Conservation (phyloP, 1,140 invertebrate genomes). For the Mya arenaria region DNA sequence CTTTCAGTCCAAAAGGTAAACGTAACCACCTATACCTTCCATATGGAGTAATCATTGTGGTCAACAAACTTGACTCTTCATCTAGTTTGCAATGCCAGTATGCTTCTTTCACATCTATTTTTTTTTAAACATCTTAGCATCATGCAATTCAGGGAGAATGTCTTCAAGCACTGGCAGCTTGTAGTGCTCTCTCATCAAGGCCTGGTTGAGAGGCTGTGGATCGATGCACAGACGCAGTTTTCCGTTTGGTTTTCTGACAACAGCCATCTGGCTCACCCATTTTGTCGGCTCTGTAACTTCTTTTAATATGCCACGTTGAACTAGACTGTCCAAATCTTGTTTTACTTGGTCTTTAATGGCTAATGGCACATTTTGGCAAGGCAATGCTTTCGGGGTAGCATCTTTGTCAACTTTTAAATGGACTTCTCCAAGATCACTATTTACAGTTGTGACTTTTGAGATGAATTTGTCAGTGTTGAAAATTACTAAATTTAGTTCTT, state of each 20-base stretch:
- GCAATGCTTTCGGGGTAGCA: neutral
- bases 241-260: conserved; percentile 58
- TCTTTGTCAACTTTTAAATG: neutral
- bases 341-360: conserved; percentile 12
- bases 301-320: conserved; percentile 35
- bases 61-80: conserved; percentile 53
- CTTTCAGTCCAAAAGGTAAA: conserved; percentile 12
- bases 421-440: conserved; percentile 30
- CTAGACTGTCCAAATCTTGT: neutral
- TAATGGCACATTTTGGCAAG: neutral
- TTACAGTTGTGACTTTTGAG: neutral
- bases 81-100: conserved; percentile 61
- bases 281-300: conserved; percentile 61
- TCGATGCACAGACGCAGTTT: neutral
- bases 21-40: neutral
- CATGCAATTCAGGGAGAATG: neutral
- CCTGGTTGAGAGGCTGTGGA: neutral
- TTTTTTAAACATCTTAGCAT: conserved; percentile 4
- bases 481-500: conserved; percentile 1
- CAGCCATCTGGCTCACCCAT: conserved; percentile 64
- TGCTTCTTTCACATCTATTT: conserved; percentile 51
- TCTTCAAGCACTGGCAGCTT: conserved; percentile 24
- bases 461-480: conserved; percentile 27
- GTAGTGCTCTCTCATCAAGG: neutral
- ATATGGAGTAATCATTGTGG: conserved; percentile 58